Percentiles rank a stretch among this genome's conserved stretches.
phyloP scores from a whole-genome alignment of 2,113 vertebrate genomes.

The Grammomys surdaster region DNA sequence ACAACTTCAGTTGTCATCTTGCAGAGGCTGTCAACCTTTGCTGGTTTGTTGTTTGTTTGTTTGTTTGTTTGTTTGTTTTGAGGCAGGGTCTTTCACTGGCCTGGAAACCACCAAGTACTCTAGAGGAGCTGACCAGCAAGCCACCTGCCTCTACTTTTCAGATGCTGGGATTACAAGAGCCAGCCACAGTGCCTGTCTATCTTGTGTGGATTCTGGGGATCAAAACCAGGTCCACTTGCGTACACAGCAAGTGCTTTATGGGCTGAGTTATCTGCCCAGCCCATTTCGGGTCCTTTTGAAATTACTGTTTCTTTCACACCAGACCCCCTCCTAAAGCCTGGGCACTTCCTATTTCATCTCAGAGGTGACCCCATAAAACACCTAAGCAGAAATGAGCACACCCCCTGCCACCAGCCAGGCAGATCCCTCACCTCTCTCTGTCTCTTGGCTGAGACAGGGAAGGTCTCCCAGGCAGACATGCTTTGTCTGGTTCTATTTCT shows the following conservation, averaged over 20 bases:
- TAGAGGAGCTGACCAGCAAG: background rate
- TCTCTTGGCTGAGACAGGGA: background rate
- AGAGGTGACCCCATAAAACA: background rate
- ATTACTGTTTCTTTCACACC: background rate
- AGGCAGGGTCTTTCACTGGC: background rate
- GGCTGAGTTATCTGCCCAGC: background rate
- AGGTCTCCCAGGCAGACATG: background rate
- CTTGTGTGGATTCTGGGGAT: background rate
- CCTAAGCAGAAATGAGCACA: background rate
- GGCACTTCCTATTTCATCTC: background rate
- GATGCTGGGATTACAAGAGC: background rate
- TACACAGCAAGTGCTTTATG: background rate
- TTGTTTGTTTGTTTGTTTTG: background rate
- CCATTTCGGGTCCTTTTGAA: background rate
- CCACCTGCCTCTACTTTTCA: background rate
- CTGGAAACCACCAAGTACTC: background rate
- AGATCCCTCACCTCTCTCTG: background rate
- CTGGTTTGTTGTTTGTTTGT: background rate
- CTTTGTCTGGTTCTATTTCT: slow-evolving; percentile 37
- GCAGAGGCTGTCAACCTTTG: background rate
- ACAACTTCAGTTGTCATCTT: background rate
- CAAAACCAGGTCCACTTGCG: background rate
- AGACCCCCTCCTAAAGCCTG: background rate
- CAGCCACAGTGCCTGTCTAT: background rate
- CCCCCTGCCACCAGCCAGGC: background rate